Evolutionary conservation across 2,113 vertebrate genomes (phyloP).

Genomic region (Asarcornis scutulata): DNA sequence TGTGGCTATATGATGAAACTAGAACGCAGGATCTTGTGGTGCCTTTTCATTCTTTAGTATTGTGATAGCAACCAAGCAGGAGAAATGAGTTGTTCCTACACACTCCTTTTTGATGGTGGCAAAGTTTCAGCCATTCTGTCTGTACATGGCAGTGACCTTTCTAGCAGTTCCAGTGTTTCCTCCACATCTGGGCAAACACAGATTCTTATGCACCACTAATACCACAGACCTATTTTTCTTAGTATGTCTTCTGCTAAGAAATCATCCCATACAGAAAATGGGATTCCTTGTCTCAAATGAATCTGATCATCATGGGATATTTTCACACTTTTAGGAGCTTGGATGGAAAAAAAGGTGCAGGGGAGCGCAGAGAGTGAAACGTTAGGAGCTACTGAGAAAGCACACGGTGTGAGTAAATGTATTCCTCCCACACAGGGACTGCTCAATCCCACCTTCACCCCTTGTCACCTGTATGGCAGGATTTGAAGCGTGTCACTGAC

Average conservation of each 20-base stretch:
- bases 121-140: background rate
- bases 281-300: background rate
- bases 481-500: background rate
- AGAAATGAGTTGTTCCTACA: background rate
- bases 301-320: background rate
- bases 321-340: background rate
- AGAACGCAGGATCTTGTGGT: no score
- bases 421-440: background rate
- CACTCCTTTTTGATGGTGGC: background rate
- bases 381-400: background rate
- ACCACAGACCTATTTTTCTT: background rate
- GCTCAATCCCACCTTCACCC: background rate
- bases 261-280: background rate
- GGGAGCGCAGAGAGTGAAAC: background rate
- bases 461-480: background rate
- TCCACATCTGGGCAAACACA: background rate
- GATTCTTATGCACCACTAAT: background rate
- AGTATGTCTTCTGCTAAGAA: background rate
- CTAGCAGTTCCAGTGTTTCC: background rate
- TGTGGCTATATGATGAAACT: background rate
- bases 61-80: background rate
- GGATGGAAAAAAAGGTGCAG: background rate
- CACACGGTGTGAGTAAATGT: background rate
- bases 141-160: background rate
- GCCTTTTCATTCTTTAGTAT: background rate